A percentile compares a stretch with the other conserved stretches of the same genome.
These are phyloP conservation scores for Hoplodrina ambigua DNA, from an alignment of 2,888 invertebrate genomes.

Conservation along the genomic window DNA sequence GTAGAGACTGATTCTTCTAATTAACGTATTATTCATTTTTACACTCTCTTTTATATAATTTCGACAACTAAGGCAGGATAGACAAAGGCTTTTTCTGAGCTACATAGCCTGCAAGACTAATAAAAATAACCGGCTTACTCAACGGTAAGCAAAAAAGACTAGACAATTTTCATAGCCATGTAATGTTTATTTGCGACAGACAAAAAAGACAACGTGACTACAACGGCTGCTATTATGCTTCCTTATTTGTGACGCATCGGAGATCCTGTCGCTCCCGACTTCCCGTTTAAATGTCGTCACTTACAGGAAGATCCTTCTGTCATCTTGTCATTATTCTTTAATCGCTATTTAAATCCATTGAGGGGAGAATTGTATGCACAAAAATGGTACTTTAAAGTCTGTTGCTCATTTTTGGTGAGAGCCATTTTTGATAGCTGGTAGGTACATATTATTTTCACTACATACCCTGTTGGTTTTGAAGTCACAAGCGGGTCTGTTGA, in stretches of 20 bases:
- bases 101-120: slow-evolving; percentile 5
- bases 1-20: not conserved
- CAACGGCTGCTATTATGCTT: not conserved
- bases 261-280: slow-evolving; percentile 7
- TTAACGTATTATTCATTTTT: not conserved
- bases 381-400: no score
- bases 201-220: slow-evolving; percentile 30
- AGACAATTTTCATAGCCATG: slow-evolving; percentile 3
- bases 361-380: not conserved
- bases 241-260: slow-evolving; percentile 21
- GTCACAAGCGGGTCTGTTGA: no score
- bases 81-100: slow-evolving; percentile 1
- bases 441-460: no score
- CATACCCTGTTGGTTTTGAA: no score
- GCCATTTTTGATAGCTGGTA: no score
- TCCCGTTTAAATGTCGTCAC: not conserved
- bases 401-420: no score
- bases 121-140: slow-evolving; percentile 23
- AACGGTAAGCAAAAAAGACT: not conserved
- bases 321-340: not conserved
- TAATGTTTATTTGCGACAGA: slow-evolving; percentile 29
- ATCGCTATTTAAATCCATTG: not conserved
- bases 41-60: no score
- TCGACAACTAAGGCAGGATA: not conserved
- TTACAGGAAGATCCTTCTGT: not conserved